Conservation (phyloP, 2,797 vertebrate species). For the Helarctos malayanus region DNA sequence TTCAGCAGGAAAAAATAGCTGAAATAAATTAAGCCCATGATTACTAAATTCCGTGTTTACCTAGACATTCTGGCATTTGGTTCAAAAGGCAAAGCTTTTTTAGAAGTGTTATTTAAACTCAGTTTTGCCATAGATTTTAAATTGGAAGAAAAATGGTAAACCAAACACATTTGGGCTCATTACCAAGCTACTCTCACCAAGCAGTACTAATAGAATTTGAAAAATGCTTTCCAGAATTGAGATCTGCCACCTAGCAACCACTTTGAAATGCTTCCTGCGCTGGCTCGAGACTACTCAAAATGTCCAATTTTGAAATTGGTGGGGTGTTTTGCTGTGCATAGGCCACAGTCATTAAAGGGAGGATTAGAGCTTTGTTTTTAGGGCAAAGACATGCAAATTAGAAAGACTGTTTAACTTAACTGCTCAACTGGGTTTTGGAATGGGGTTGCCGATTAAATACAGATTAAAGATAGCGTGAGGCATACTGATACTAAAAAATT, state of each 20-base stretch:
- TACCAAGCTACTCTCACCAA: neutral
- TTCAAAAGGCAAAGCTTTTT: slow-evolving; percentile 68
- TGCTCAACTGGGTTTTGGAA: slow-evolving; percentile 47
- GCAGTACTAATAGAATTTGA: neutral
- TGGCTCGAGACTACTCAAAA: slow-evolving; percentile 43
- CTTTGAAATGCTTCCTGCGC: slow-evolving; percentile 40
- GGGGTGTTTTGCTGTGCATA: neutral
- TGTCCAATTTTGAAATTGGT: neutral
- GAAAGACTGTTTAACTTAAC: neutral
- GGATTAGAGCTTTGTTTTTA: slow-evolving; percentile 58
- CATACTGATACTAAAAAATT: neutral
- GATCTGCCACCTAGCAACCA: slow-evolving; percentile 75
- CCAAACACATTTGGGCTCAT: neutral
- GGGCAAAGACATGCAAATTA: slow-evolving; percentile 9
- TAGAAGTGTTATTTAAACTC: slow-evolving; percentile 12
- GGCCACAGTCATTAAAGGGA: neutral
- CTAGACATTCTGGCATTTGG: slow-evolving; percentile 56
- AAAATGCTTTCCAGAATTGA: slow-evolving; percentile 63
- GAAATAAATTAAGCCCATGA: slow-evolving; percentile 57
- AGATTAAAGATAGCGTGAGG: neutral
- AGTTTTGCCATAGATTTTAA: slow-evolving; percentile 41
- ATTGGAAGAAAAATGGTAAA: slow-evolving; percentile 9
- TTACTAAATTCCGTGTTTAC: slow-evolving; percentile 69
- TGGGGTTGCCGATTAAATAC: slow-evolving; percentile 4
- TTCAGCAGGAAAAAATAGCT: slow-evolving; percentile 73